A percentile compares a stretch with the other conserved stretches of the same genome.
phyloP scores from a whole-genome alignment of 2,113 vertebrate genomes.

The Pterocles burchelli region DNA sequence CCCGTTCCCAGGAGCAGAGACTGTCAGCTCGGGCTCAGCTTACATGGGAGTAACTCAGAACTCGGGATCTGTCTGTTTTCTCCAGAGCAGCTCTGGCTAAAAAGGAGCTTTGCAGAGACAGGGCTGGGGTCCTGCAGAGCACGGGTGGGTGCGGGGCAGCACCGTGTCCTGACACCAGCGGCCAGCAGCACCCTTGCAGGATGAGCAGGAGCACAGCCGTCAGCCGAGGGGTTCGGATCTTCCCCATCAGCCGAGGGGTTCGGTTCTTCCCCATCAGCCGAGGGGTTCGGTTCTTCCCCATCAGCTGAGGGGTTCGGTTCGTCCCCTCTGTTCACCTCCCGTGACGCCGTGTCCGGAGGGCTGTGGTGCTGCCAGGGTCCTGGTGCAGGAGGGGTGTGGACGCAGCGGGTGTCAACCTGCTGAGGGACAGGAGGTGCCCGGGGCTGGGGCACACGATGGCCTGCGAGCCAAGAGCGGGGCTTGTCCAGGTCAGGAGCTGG shows the following conservation, averaged over 20 bases:
- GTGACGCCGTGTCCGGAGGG: too few species aligned
- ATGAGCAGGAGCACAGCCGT: not conserved
- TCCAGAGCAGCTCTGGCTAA: not conserved
- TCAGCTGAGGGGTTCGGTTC: not conserved
- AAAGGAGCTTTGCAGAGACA: not conserved
- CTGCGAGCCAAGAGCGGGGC: not conserved
- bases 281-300: too few species aligned
- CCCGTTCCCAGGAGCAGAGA: not conserved
- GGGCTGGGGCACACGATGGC: not conserved
- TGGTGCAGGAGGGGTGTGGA: not conserved
- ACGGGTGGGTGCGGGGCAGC: not conserved
- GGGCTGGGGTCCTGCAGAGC: not conserved
- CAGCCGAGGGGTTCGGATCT: too few species aligned
- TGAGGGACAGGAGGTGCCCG: not conserved
- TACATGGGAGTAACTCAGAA: not conserved
- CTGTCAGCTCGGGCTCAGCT: not conserved
- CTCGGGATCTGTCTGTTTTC: not conserved
- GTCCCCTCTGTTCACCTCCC: not conserved
- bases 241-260: too few species aligned
- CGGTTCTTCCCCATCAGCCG: too few species aligned
- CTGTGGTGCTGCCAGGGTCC: too few species aligned
- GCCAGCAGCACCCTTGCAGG: not conserved
- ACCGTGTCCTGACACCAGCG: not conserved
- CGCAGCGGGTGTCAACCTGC: accelerated
- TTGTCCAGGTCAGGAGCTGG: not conserved